A percentile compares a stretch with the other conserved stretches of the same genome.
These are phyloP conservation scores for Coturnix japonica DNA, from an alignment of 2,113 vertebrate species.

Conservation along the genomic window DNA sequence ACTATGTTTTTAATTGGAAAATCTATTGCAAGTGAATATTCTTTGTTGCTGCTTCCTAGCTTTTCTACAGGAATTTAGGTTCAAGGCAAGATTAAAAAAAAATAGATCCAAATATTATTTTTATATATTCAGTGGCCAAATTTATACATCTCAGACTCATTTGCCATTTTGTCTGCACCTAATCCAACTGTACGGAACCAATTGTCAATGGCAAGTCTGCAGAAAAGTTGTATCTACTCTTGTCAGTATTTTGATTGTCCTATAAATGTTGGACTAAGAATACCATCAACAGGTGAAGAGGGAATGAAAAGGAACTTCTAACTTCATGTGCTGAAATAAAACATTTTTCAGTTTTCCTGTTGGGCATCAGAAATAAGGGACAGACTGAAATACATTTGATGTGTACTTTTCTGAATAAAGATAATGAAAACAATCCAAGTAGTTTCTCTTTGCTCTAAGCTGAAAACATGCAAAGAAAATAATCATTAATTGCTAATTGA, in stretches of 20 bases:
- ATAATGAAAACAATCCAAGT: not conserved
- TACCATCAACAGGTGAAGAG: not conserved
- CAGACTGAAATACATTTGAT: not conserved
- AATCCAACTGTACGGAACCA: not conserved
- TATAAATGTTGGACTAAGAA: not conserved
- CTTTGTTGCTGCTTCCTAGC: fast-evolving
- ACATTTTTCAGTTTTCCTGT: not conserved
- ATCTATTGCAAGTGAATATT: not conserved
- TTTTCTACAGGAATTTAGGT: not conserved
- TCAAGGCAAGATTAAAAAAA: not conserved
- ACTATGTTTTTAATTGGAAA: not conserved
- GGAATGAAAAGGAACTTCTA: not conserved
- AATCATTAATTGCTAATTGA: not conserved
- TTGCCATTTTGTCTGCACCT: not conserved
- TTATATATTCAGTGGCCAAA: not conserved
- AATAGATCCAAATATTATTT: not conserved
- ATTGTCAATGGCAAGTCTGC: not conserved
- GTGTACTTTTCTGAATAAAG: not conserved
- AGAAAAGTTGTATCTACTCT: not conserved
- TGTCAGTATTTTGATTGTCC: not conserved
- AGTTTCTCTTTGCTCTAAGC: not conserved
- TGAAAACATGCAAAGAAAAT: not conserved
- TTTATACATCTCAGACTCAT: not conserved
- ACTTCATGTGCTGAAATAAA: not conserved
- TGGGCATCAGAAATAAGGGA: not conserved